These are phyloP conservation scores for Dasyprocta punctata DNA, from an alignment of 2,113 vertebrate species.

Conservation along the genomic window DNA sequence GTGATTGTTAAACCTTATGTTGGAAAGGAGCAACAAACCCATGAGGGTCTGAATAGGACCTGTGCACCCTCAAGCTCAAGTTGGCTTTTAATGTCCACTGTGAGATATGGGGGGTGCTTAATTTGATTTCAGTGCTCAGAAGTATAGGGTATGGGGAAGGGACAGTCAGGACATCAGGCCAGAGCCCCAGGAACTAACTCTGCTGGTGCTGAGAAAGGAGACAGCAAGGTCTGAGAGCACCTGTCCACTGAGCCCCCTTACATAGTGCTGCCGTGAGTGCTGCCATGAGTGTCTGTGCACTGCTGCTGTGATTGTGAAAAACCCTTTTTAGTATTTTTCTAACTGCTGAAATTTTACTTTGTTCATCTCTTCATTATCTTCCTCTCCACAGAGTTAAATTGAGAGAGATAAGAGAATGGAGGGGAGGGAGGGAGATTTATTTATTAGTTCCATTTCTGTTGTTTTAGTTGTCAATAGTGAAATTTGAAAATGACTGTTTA, in stretches of 20 bases:
- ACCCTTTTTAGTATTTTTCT: not conserved
- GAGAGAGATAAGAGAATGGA: not conserved
- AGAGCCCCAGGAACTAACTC: not conserved
- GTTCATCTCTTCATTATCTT: not conserved
- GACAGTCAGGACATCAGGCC: not conserved
- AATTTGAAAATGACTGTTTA: not conserved
- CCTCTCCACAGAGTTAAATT: not conserved
- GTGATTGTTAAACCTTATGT: not conserved
- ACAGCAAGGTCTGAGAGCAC: not conserved
- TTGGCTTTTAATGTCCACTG: not conserved
- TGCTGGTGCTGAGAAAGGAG: not conserved
- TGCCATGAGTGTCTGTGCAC: rapidly evolving
- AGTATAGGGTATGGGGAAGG: not conserved
- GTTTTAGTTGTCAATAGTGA: not conserved
- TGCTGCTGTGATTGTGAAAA: not conserved
- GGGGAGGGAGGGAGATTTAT: not conserved
- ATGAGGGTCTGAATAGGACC: too few relatives aligned
- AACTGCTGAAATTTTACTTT: not conserved
- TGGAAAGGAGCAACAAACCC: not conserved
- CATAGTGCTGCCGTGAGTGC: too few relatives aligned
- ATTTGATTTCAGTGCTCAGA: not conserved
- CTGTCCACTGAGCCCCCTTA: too few relatives aligned
- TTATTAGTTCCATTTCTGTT: not conserved
- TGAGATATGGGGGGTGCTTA: not conserved
- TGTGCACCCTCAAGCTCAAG: rapidly evolving